Percentiles rank a stretch among this genome's conserved stretches.
Conservation (phyloP, 2,113 vertebrate genomes). For the Henicopernis longicauda region DNA sequence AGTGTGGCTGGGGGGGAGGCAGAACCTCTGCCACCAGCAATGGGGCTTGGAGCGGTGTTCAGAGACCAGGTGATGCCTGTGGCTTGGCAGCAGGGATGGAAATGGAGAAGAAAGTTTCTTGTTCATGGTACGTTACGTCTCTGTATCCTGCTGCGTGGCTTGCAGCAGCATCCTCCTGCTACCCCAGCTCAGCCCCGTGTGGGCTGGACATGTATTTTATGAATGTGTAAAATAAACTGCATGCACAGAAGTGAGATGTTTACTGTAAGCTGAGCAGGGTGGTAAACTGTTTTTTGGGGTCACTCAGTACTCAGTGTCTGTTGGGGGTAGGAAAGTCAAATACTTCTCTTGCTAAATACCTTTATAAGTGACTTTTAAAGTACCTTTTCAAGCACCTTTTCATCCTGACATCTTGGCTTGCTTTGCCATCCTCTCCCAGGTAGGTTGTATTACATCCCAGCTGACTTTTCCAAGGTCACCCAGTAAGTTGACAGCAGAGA, state of each 20-base stretch:
- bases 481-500: background rate
- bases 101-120: background rate
- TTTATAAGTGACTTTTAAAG: background rate
- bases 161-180: background rate
- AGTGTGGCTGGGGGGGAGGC: background rate
- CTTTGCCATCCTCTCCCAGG: background rate
- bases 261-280: background rate
- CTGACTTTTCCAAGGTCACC: background rate
- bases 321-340: background rate
- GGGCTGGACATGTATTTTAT: background rate
- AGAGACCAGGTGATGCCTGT: fast-evolving
- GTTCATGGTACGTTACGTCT: background rate
- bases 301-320: background rate
- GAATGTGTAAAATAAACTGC: background rate
- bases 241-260: background rate
- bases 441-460: background rate
- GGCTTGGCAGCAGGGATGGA: background rate
- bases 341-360: background rate
- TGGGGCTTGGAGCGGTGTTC: background rate
- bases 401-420: background rate
- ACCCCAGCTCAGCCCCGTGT: fast-evolving
- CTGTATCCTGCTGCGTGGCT: background rate
- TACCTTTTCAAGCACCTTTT: background rate
- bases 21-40: background rate
- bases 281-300: background rate